Conservation (phyloP, 1,140 invertebrate species). For the Parapsyche elsis region DNA sequence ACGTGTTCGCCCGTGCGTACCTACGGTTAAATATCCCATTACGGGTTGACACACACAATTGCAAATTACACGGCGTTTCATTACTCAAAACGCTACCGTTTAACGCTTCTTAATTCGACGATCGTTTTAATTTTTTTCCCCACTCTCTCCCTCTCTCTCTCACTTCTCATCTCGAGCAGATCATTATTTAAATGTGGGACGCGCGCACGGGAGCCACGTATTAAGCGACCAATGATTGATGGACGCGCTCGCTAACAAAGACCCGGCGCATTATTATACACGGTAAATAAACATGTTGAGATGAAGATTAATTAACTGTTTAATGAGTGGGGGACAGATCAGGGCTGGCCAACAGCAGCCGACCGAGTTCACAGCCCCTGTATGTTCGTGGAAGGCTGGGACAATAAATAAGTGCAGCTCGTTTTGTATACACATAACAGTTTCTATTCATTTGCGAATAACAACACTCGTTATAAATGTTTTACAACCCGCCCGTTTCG, state of each 20-base stretch:
- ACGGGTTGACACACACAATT: too few relatives aligned
- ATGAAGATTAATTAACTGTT: slow-evolving; percentile 25
- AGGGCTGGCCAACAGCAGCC: neutral
- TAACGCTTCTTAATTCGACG: neutral
- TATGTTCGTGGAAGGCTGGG: too few relatives aligned
- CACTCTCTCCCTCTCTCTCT: too few relatives aligned
- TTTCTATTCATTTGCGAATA: neutral
- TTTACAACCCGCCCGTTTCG: slow-evolving; percentile 14
- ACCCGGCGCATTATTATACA: slow-evolving; percentile 22
- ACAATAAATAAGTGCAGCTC: too few relatives aligned
- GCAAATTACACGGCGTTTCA: too few relatives aligned
- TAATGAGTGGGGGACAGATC: slow-evolving; percentile 5
- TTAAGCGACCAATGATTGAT: slow-evolving; percentile 22
- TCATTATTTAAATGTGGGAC: neutral
- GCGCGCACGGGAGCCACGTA: slow-evolving; percentile 23
- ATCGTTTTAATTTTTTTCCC: neutral
- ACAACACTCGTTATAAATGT: slow-evolving; percentile 25
- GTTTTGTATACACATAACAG: neutral
- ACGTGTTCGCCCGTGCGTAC: too few relatives aligned
- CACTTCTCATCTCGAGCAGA: too few relatives aligned
- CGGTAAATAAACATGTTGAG: slow-evolving; percentile 24
- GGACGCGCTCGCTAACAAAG: slow-evolving; percentile 19
- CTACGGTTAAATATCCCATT: neutral
- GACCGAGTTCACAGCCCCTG: too few relatives aligned
- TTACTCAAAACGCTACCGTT: neutral